phyloP scores from a whole-genome alignment of 2,797 vertebrate genomes.

The Scleropages formosus region DNA sequence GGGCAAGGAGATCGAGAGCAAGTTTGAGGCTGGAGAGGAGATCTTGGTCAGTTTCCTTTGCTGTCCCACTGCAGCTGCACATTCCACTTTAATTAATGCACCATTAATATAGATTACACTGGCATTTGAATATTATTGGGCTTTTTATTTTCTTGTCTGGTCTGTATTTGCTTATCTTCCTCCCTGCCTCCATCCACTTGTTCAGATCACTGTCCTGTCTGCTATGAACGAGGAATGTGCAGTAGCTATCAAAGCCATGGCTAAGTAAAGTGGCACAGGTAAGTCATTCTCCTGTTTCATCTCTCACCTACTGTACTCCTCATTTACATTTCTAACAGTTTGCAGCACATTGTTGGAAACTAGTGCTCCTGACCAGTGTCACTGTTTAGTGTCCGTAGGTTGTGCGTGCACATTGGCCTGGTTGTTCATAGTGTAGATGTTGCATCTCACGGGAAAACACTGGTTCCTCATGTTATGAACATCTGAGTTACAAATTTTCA shows the following conservation, averaged over 20 bases:
- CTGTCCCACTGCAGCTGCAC: background rate
- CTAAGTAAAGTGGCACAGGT: slow-evolving; percentile 82
- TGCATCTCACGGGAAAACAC: background rate
- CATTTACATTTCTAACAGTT: slow-evolving; percentile 33
- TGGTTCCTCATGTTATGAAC: too few relatives aligned
- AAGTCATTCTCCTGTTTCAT: slow-evolving; percentile 46
- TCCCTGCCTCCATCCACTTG: background rate
- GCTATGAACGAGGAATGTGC: slow-evolving; percentile 86
- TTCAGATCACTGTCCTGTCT: slow-evolving; percentile 82
- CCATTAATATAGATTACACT: background rate
- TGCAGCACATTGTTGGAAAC: too few relatives aligned
- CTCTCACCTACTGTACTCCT: slow-evolving; percentile 32
- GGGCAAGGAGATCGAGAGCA: slow-evolving; percentile 84
- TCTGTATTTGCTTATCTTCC: background rate
- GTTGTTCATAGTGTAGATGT: background rate
- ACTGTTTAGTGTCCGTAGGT: background rate
- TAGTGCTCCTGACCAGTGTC: background rate
- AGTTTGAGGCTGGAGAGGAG: slow-evolving; percentile 81
- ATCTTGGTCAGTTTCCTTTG: slow-evolving; percentile 69
- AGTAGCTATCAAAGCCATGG: slow-evolving; percentile 82
- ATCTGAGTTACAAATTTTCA: too few relatives aligned
- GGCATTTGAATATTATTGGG: background rate
- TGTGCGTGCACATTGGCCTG: background rate
- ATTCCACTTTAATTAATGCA: background rate
- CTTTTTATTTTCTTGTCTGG: background rate